A percentile compares a stretch with the other conserved stretches of the same genome.
Evolutionary conservation across 2,113 vertebrate species (phyloP).

Genomic region (Sturnus vulgaris): DNA sequence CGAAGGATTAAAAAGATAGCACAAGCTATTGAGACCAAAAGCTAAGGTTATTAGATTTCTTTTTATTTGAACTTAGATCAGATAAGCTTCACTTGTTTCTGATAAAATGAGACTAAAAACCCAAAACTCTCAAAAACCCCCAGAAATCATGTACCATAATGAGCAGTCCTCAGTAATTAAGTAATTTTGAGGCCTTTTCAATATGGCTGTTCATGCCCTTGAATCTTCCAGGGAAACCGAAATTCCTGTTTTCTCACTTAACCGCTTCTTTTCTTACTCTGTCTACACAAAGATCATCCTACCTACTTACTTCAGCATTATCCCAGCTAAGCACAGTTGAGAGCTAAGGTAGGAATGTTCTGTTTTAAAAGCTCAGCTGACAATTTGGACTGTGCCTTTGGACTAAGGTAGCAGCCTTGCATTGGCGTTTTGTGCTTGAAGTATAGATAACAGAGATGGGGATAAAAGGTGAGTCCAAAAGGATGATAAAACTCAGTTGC

Average conservation of each 20-base stretch:
- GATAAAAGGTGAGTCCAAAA: not conserved
- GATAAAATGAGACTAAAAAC: not conserved
- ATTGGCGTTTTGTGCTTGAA: not conserved
- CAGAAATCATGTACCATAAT: not conserved
- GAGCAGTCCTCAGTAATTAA: not conserved
- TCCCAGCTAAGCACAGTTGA: not conserved
- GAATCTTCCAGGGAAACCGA: not conserved
- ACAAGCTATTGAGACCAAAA: not conserved
- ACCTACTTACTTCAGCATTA: not conserved
- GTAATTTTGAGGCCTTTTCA: not conserved
- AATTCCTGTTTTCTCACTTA: not conserved
- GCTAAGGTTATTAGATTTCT: not conserved
- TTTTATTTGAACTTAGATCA: not conserved
- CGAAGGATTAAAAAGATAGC: not conserved
- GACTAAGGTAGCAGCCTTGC: not conserved
- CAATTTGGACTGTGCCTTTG: not conserved
- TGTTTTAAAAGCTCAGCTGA: not conserved
- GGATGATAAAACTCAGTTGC: slow-evolving; percentile 29
- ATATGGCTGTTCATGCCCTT: not conserved
- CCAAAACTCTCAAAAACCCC: not conserved
- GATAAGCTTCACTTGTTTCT: not conserved
- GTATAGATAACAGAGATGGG: not conserved
- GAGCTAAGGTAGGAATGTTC: not conserved
- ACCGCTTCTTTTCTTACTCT: not conserved
- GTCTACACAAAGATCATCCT: not conserved